phyloP scores from a whole-genome alignment of 2,113 vertebrate genomes.

The Ciconia boyciana region DNA sequence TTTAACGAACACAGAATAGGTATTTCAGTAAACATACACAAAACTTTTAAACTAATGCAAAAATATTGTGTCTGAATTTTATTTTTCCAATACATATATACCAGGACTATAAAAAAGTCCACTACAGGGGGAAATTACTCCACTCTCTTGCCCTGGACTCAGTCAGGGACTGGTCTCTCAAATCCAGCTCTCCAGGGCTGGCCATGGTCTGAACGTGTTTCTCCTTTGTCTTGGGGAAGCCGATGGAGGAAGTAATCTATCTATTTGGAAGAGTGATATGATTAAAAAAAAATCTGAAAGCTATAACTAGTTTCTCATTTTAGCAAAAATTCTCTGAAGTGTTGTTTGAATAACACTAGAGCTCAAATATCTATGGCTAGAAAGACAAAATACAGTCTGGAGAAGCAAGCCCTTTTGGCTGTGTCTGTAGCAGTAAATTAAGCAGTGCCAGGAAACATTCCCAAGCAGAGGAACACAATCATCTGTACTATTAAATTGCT shows the following conservation, averaged over 20 bases:
- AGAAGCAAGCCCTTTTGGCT: slow-evolving; percentile 15
- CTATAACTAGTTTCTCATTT: neutral
- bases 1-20: neutral
- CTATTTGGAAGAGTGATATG: neutral
- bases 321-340: neutral
- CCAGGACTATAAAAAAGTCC: neutral
- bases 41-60: neutral
- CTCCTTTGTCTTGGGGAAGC: neutral
- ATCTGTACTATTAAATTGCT: slow-evolving; percentile 15
- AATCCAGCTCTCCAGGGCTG: neutral
- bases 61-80: neutral
- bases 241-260: neutral
- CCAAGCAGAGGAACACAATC: slow-evolving; percentile 13
- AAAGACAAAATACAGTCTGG: slow-evolving; percentile 19
- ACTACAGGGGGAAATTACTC: neutral
- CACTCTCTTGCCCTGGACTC: neutral
- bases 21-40: neutral
- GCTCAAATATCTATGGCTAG: neutral
- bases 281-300: neutral
- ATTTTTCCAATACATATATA: neutral
- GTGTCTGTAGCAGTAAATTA: neutral
- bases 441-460: slow-evolving; percentile 32
- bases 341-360: neutral
- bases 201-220: neutral
- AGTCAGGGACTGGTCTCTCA: neutral